A percentile compares a stretch with the other conserved stretches of the same genome.
Conservation (phyloP, 2,888 invertebrate species). For the Conistra vaccinii region DNA sequence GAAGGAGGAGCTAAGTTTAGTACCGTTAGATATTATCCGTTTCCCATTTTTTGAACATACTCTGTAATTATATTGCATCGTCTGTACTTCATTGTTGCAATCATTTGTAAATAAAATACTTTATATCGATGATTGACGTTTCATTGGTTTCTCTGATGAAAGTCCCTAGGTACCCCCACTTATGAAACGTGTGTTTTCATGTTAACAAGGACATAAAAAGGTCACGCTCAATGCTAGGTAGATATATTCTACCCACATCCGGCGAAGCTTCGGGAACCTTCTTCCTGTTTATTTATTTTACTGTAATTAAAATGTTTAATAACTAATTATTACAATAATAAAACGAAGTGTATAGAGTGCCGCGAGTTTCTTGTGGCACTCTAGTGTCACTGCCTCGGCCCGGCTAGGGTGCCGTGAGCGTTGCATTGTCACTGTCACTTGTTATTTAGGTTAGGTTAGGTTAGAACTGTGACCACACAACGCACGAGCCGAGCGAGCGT, state of each 20-base stretch:
- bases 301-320: not conserved
- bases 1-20: slow-evolving; percentile 84
- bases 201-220: not conserved
- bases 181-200: not conserved
- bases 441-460: no score
- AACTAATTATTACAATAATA: no score
- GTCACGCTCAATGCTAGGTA: not conserved
- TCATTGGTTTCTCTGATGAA: slow-evolving; percentile 40
- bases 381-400: no score
- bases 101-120: slow-evolving; percentile 92
- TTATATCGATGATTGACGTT: slow-evolving; percentile 81
- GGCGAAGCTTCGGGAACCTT: not conserved
- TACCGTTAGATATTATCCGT: slow-evolving; percentile 90
- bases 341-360: no score
- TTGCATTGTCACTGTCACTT: no score
- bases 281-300: not conserved
- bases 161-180: not conserved
- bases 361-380: no score
- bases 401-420: no score
- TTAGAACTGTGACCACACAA: no score
- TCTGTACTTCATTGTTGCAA: slow-evolving; percentile 91
- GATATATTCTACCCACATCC: not conserved
- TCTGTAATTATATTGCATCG: slow-evolving; percentile 91
- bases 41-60: slow-evolving; percentile 90
- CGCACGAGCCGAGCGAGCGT: no score